Base-by-base conservation (phyloP, 1,140 invertebrate genomes). In the Belonocnema kinseyi region DNA sequence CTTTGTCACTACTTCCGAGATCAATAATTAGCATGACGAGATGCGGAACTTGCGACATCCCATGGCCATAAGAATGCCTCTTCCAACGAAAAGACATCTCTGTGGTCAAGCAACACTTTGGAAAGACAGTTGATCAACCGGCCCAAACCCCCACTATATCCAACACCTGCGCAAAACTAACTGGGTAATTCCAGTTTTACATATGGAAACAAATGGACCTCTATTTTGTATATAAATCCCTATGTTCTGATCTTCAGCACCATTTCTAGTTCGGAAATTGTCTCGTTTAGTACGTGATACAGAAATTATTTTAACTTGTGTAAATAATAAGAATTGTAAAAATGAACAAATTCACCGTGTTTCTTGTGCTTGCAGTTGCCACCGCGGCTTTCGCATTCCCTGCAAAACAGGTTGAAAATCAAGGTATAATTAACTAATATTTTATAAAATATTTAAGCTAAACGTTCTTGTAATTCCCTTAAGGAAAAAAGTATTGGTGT, bases 141-240 rank as follows among this genome's bases (percentile, higher is more conserved):
- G 13, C 61, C 26, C 61, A 66, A 66, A 66, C 33, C 61, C 61
- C 61, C 61, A 66, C 61, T 33, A 40, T 6, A n/a, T 8, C 26
- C 26, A 14, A 40, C 61, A 40, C 61, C 61, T 66, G 61, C 61
- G 61, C 61, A 66, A 66, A 66, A 66, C 61, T 40, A 54, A 19
- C 8, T 11, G 53, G 53, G 17, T 17, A 17, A 17, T 54, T 54
- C 53, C 53, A 19, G 53, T n/a, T 26, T 66, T 46, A 11, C 7
- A 46, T n/a, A 14, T 40, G 46, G 40, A 66, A 66, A 58, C 14
- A 40, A 33, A 40, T 66, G 61, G 33, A 1, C 61, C 11, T 12
- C 17, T 56, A 19, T 46, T 26, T 66, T 66, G 61, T 66, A 66
- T 66, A 66, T 66, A 66, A 66, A 40, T 66, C n/a, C 13, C 14